Base-by-base conservation (phyloP, 2,113 vertebrate species). In the Coryphaenoides rupestris region DNA sequence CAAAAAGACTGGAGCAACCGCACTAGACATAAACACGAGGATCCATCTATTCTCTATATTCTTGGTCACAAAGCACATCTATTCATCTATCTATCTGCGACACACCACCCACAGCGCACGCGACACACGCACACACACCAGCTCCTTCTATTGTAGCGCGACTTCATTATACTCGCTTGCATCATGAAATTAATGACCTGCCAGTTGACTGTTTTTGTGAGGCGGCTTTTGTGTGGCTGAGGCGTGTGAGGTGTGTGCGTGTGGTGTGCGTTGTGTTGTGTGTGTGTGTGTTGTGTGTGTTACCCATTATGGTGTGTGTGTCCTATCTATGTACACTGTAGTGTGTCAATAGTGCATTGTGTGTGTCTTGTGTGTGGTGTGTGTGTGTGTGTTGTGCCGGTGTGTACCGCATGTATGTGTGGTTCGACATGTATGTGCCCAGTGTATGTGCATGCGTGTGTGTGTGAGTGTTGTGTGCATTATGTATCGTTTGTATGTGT, bases 141-240 rank as follows among this genome's bases (percentile, higher is more conserved):
- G n/a, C 61, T 54, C 45, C 65, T 24, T 13, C 66, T 72, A 72
- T 76, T 69, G n/a, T n/a, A 70, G 79, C 65, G 79, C 65, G 71
- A 72, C 75, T 68, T 68, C 68, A 56, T 45, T 60, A 69, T 71
- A 76, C 75, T 66, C 80, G 74, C 74, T 83, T 82, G 74, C 77
- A 76, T 82, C 79, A 74, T 77, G 74, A 84, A 85, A 87, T 84
- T 89, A 88, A 88, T 86, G 86, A 88, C 85, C 86, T 87, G 84
- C 84, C 82, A 84, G 78, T 63, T 79, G 79, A 86, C 76, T 84
- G 81, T 80, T 79, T n/a, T n/a, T 19, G 81, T 79, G 74, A 66
- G 60, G 65, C 56, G 70, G 54, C 66, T 73, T 76, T 65, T 68
- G 54, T 56, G 23, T 55, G 52, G 16, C 19, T 40, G 19, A n/a